These are phyloP conservation scores for Leptopilina boulardi DNA, from an alignment of 1,140 invertebrate species.

Conservation along the genomic window DNA sequence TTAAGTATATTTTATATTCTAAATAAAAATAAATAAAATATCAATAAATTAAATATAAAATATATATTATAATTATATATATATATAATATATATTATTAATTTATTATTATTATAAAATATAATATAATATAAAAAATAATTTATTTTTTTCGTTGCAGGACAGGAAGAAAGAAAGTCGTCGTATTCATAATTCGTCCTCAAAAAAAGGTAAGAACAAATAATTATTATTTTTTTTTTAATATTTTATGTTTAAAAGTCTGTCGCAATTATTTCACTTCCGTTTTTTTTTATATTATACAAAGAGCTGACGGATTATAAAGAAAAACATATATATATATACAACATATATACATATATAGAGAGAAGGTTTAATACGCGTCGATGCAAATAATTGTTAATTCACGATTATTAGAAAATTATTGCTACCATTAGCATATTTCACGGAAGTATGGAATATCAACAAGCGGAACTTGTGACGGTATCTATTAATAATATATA, in stretches of 20 bases:
- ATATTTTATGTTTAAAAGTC: not conserved
- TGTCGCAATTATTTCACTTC: not conserved
- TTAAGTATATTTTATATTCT: no score
- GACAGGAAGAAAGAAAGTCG: not conserved
- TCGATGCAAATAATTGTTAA: not conserved
- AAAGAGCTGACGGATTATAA: not conserved
- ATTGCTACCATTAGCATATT: conserved; percentile 7
- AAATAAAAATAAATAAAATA: no score
- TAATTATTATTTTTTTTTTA: not conserved
- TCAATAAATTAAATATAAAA: no score
- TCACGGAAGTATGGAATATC: not conserved
- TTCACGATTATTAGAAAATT: conserved; percentile 5
- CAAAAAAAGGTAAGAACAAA: not conserved
- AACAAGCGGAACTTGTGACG: not conserved
- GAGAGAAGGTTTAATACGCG: not conserved
- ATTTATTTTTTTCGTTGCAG: not conserved
- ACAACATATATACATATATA: no score
- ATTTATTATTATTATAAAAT: no score
- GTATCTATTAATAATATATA: no score
- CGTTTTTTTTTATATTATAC: not conserved
- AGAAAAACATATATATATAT: no score
- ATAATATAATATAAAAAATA: not conserved
- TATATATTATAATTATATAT: no score
- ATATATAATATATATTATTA: no score
- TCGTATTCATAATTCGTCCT: not conserved